phyloP scores from a whole-genome alignment of 92 coral and sea anemone genomes.

The Zoanthus gigantus region DNA sequence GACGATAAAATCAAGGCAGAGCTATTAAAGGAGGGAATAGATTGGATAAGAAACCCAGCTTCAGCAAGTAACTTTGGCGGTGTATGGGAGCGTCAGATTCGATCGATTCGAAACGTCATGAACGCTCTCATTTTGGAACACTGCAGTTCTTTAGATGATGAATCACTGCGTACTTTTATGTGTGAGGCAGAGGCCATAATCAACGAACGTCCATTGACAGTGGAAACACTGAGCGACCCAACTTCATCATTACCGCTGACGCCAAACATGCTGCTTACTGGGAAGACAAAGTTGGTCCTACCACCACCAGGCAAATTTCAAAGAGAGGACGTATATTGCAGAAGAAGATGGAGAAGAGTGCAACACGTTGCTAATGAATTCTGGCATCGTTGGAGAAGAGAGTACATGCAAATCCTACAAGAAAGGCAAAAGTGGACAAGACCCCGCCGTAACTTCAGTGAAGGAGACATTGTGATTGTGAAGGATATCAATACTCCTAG shows the following conservation, averaged over 20 bases:
- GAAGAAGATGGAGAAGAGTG: constrained; percentile 18
- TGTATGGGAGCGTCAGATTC: no score
- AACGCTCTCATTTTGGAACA: not conserved
- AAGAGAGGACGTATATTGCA: not conserved
- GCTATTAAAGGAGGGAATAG: not conserved
- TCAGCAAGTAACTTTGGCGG: no score
- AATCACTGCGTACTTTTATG: constrained; percentile 11
- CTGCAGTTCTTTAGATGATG: not conserved
- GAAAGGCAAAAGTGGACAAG: constrained; percentile 10
- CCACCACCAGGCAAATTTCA: constrained; percentile 2
- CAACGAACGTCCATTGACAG: constrained; percentile 40
- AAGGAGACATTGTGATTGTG: not conserved
- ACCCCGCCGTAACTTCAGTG: constrained; percentile 2
- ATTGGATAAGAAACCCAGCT: no score
- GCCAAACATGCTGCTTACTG: constrained; percentile 55
- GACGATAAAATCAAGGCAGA: not conserved
- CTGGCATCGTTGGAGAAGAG: constrained; percentile 16
- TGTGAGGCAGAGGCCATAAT: constrained; percentile 18
- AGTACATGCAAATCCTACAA: not conserved
- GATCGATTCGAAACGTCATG: no score
- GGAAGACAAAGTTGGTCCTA: constrained; percentile 43
- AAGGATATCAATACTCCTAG: no score
- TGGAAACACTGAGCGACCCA: constrained; percentile 48
- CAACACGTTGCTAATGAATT: constrained; percentile 17
- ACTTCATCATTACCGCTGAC: constrained; percentile 45